Conservation (phyloP, 2,888 invertebrate species). For the Bibio marci region DNA sequence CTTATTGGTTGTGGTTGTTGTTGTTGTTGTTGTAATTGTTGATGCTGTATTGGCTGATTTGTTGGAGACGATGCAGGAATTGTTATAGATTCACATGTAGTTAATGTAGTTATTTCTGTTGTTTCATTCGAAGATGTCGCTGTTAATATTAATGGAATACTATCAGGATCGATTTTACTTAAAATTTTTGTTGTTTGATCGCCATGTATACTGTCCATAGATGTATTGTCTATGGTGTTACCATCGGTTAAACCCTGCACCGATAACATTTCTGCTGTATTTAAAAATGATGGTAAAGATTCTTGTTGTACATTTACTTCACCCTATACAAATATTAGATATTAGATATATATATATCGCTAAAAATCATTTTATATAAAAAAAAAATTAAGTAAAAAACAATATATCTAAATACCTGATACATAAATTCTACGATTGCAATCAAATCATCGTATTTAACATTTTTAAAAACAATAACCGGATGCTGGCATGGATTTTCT, state of each 20-base stretch:
- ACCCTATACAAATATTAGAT: slow-evolving; percentile 34
- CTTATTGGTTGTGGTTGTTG: too few relatives aligned
- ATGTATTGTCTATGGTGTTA: slow-evolving; percentile 19
- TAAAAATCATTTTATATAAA: too few relatives aligned
- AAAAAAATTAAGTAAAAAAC: neutral
- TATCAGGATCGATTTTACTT: neutral
- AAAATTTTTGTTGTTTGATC: neutral
- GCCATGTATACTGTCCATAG: neutral
- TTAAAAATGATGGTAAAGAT: slow-evolving; percentile 57
- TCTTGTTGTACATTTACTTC: slow-evolving; percentile 70
- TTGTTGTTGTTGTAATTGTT: too few relatives aligned
- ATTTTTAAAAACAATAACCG: slow-evolving; percentile 63
- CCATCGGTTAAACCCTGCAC: slow-evolving; percentile 59
- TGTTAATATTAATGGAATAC: slow-evolving; percentile 1
- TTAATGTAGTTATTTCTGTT: neutral
- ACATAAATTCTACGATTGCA: slow-evolving; percentile 67
- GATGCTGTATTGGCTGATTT: too few relatives aligned
- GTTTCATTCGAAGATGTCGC: neutral
- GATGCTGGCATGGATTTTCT: slow-evolving; percentile 66
- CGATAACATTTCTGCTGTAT: slow-evolving; percentile 58
- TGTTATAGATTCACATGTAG: too few relatives aligned
- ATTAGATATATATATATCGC: too few relatives aligned
- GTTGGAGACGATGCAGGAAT: too few relatives aligned
- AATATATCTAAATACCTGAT: too few relatives aligned
- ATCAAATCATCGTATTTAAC: slow-evolving; percentile 61